Base-by-base conservation (phyloP, 2,888 invertebrate genomes). In the Agrochola lota region DNA sequence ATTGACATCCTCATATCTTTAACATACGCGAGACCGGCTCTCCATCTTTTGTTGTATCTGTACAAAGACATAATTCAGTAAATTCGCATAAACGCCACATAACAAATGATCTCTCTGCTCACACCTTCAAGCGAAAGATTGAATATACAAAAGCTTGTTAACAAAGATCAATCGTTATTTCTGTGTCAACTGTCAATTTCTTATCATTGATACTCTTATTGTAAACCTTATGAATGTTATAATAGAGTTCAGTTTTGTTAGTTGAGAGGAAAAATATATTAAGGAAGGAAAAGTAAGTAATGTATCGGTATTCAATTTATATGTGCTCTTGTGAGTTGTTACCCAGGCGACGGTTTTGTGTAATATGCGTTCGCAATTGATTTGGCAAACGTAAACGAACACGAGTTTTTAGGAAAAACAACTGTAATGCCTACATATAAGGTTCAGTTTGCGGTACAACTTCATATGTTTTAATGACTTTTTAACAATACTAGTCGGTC, bases 161-260 rank as follows among this genome's bases (percentile, higher is more conserved):
- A 85, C 87, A 85, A 83, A 79, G 86, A 74, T 87, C 85, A 78
- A 83, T 87, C 75, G 78, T 81, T 87, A 83, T 84, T 76, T 84
- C 26, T 26, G 9, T 64, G 74, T 70, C 43, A 64, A 80, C 76
- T 77, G 73, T 40, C 67, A 67, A 78, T 74, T 77, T 57, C 60
- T 40, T 78, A 40, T 20, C 6, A 57, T n/a, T 17, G 15, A 8
- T 26, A n/a, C 64, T n/a, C 55, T 1, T 5, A 80, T 72, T 87
- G 46, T 64, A 15, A 64, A 78, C 62, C 76, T 77, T 81, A 43
- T n/a, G 1, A 0, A 3, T 3, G 2, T 8, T 0, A 0, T 0
- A 0, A 12, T 64, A 78, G 23, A 66, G 79, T 79, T 11, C 7
- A 23, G 57, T 71, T 79, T 84, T n/a, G 23, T 55, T 49, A 62